These are phyloP conservation scores for Forbesichthys papilliferus DNA, from an alignment of 2,113 vertebrate species.

Conservation along the genomic window DNA sequence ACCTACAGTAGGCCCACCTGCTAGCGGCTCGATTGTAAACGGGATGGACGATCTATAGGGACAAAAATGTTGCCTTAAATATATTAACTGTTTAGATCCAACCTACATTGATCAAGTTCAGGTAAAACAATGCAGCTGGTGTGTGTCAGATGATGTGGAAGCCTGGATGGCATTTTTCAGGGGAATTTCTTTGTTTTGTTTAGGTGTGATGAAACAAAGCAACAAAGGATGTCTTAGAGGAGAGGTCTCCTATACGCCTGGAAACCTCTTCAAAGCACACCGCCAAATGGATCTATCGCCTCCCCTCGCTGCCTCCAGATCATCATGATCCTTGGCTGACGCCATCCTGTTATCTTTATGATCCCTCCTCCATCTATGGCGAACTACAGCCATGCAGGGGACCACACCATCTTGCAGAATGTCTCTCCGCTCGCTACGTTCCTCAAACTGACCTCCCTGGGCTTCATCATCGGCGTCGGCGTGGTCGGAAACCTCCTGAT, in stretches of 20 bases:
- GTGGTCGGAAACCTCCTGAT: conserved; percentile 99
- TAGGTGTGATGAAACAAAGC: conserved; percentile 86
- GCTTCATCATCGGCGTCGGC: conserved; percentile 98
- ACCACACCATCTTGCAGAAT: conserved; percentile 99
- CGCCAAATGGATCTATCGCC: conserved; percentile 92
- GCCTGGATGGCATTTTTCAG: conserved; percentile 76
- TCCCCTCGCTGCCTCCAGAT: conserved; percentile 90
- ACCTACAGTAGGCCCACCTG: no score
- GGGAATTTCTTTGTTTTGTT: conserved; percentile 50
- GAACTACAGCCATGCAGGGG: conserved; percentile 99
- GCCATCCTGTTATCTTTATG: conserved; percentile 89
- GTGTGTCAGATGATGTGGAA: conserved; percentile 68
- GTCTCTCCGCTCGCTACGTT: conserved; percentile 99
- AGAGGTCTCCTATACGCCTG: conserved; percentile 86
- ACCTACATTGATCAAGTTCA: conserved; percentile 37
- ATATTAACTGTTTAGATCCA: conserved; percentile 8
- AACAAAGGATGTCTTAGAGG: conserved; percentile 86
- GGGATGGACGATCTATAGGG: conserved; percentile 37
- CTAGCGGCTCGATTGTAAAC: neutral
- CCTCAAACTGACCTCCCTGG: conserved; percentile 99
- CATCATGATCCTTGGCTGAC: conserved; percentile 98
- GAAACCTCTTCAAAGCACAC: conserved; percentile 96
- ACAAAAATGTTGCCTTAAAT: conserved; percentile 14
- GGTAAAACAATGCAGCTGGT: conserved; percentile 59
- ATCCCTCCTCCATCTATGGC: conserved; percentile 99